Evolutionary conservation across 2,113 vertebrate species (phyloP).

Genomic region (Solea solea): DNA sequence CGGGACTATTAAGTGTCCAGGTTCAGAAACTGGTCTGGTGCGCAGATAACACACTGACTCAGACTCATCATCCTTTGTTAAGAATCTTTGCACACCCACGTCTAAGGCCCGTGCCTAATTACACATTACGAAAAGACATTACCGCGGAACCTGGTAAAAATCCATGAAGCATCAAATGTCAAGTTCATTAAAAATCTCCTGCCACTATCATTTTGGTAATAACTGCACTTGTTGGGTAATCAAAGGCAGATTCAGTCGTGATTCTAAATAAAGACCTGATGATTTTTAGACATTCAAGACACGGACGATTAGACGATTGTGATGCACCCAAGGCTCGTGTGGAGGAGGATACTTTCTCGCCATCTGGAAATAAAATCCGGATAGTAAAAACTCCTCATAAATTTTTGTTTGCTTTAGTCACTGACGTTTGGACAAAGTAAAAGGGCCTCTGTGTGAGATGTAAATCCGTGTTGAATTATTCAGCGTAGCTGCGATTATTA

Average conservation of each 20-base stretch:
- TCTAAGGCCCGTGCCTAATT: conserved; percentile 64
- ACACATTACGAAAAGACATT: conserved; percentile 57
- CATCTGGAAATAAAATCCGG: background rate
- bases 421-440: conserved; percentile 1
- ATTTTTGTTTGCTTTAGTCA: conserved; percentile 7
- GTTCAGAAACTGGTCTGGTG: conserved; percentile 37
- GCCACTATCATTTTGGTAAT: conserved; percentile 40
- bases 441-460: conserved; percentile 1
- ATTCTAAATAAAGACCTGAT: conserved; percentile 28
- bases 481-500: conserved; percentile 44
- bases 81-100: conserved; percentile 39
- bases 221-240: conserved; percentile 21
- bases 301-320: background rate
- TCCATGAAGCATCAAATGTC: conserved; percentile 63
- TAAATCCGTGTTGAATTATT: conserved; percentile 57
- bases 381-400: conserved; percentile 1
- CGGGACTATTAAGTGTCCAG: conserved; percentile 37
- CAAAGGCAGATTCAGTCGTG: conserved; percentile 38
- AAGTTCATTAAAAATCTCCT: conserved; percentile 68
- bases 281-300: background rate
- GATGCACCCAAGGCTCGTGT: background rate
- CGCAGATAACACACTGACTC: conserved; percentile 60
- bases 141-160: conserved; percentile 54
- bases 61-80: conserved; percentile 53
- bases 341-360: background rate